Conservation (phyloP, 2,888 invertebrate species). For the Salticus scenicus region DNA sequence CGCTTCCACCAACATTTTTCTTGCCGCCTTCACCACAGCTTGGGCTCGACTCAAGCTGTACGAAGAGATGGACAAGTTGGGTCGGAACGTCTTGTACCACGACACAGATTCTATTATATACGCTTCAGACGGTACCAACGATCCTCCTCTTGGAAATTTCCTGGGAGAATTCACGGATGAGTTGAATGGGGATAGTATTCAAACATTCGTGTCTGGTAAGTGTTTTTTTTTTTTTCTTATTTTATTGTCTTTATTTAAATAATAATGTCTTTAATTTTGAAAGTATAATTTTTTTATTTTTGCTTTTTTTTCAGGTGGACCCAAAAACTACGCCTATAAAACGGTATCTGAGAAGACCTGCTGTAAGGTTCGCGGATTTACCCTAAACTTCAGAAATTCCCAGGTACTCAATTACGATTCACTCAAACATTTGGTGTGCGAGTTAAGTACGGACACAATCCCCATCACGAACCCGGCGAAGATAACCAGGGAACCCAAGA, state of each 20-base stretch:
- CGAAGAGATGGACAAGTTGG: slow-evolving; percentile 21
- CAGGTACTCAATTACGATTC: neutral
- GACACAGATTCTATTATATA: slow-evolving; percentile 16
- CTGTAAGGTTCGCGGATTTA: slow-evolving; percentile 23
- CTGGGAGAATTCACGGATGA: slow-evolving; percentile 34
- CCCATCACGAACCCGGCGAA: neutral
- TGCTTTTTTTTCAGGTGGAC: no score
- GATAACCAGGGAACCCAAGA: slow-evolving; percentile 11
- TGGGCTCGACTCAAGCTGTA: slow-evolving; percentile 6
- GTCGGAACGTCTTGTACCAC: slow-evolving; percentile 6
- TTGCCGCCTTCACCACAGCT: neutral
- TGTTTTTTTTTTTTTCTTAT: no score
- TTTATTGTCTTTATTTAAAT: no score
- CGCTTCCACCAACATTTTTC: neutral
- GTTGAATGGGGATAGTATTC: slow-evolving; percentile 12
- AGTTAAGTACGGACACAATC: neutral
- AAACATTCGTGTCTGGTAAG: no score
- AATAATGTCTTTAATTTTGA: no score
- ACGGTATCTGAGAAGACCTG: neutral
- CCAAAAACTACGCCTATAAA: slow-evolving; percentile 26
- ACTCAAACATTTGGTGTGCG: neutral
- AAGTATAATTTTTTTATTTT: no score
- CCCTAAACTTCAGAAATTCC: slow-evolving; percentile 2
- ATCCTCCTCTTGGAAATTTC: slow-evolving; percentile 21
- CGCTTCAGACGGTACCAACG: neutral